These are phyloP conservation scores for Phortica okadai DNA, from an alignment of 2,888 invertebrate genomes.

Conservation along the genomic window DNA sequence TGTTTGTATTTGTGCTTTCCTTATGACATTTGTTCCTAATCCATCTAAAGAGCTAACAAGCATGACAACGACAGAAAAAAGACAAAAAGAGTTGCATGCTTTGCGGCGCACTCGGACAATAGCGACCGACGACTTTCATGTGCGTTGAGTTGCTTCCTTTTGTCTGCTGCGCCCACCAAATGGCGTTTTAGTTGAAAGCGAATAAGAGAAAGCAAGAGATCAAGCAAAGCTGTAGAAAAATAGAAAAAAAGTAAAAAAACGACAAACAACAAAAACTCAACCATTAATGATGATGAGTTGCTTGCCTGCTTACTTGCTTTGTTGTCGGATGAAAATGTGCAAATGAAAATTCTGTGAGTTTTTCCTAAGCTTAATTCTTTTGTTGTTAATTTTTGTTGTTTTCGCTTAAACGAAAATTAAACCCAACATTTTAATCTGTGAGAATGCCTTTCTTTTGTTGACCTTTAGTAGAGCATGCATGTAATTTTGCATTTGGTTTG, in stretches of 20 bases:
- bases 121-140: not conserved
- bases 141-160: slow-evolving; percentile 6
- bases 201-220: not conserved
- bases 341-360: not conserved
- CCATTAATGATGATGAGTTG: slow-evolving; percentile 8
- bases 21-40: slow-evolving; percentile 22
- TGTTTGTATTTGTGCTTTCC: not conserved
- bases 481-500: not conserved
- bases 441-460: not conserved
- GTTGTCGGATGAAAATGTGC: not conserved
- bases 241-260: not conserved
- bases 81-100: slow-evolving; percentile 19
- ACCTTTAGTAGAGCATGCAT: not conserved
- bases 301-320: not conserved
- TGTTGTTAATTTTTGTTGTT: not conserved
- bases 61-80: slow-evolving; percentile 23
- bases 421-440: not conserved
- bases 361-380: not conserved
- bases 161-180: not conserved
- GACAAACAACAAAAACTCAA: not conserved
- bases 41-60: slow-evolving; percentile 25
- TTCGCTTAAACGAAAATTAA: not conserved
- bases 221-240: too few relatives aligned
- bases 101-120: slow-evolving; percentile 18
- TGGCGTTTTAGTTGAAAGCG: slow-evolving; percentile 9